Evolutionary conservation across 2,797 vertebrate species (phyloP), one percentile per base, ranked within the genome.

Genomic region (Dryobates pubescens): DNA sequence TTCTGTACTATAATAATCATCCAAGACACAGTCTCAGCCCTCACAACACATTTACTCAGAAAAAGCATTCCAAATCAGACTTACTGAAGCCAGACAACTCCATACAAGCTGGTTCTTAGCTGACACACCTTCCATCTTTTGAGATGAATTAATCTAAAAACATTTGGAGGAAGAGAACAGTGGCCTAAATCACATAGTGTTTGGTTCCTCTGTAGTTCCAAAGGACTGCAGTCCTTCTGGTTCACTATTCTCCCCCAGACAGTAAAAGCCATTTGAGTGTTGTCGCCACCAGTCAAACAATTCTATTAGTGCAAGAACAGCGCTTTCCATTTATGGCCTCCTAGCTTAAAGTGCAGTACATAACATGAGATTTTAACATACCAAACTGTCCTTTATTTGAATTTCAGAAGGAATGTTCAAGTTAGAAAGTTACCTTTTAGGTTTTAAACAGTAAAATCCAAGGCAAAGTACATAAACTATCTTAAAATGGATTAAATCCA

Each of bases 341-440:
- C 89, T 74, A 24, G 45, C 32, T 81, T 95, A 96, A 96, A 95
- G 91, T 96, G 95, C 95, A 94, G 88, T 67, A 29, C 34, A 80
- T 82, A 36, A 84, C 3, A 1, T 89, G 84, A 91, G n/a, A 93
- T 86, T 87, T 92, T 77, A 74, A 88, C 79, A 87, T 45, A 73
- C n/a, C 69, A 88, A 94, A 74, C 61, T 76, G 65, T 45, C 68
- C 57, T 95, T 95, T 94, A 83, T 93, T 95, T 95, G 41, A 83
- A 57, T 84, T 82, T 93, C 62, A 82, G 80, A 93, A 83, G 86
- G 94, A 97, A 96, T 95, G 94, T 95, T 96, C 59, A 81, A 94
- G 80, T 94, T 92, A 76, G 8, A 83, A 92, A 86, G 64, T 74
- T 71, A 90, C 74, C 68, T 85, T 93, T 89, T 49, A 95, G 77